Evolutionary conservation across 1,140 invertebrate species (phyloP).

Genomic region (Drosophila parvula): DNA sequence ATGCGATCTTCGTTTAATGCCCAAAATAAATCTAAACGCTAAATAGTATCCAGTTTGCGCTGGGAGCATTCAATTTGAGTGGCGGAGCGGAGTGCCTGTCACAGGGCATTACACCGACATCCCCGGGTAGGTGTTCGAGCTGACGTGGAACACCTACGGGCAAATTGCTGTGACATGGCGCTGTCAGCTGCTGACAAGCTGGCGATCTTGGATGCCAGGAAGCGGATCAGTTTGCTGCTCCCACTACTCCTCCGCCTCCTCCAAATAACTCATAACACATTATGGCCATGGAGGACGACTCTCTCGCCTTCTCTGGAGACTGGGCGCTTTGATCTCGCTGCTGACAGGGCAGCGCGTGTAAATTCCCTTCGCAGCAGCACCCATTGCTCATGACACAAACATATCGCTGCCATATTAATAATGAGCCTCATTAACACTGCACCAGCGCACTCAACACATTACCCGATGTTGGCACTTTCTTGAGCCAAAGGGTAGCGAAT

Average conservation of each 20-base stretch:
- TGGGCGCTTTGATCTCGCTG: conserved; percentile 68
- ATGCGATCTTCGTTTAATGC: conserved; percentile 76
- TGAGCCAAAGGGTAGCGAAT: background rate
- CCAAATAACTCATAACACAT: conserved; percentile 81
- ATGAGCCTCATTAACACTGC: conserved; percentile 80
- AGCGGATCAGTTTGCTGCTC: conserved; percentile 61
- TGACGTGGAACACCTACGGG: conserved; percentile 61
- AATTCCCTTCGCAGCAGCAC: conserved; percentile 56
- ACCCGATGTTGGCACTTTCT: conserved; percentile 43
- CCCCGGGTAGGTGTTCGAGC: conserved; percentile 31
- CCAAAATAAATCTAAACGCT: conserved; percentile 77
- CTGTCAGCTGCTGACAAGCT: conserved; percentile 82
- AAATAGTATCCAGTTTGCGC: conserved; percentile 64
- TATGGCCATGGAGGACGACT: conserved; percentile 65
- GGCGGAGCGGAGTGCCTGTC: conserved; percentile 42
- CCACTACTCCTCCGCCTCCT: conserved; percentile 5
- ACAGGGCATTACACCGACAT: conserved; percentile 59
- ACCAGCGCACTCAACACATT: conserved; percentile 66
- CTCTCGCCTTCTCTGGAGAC: conserved; percentile 20
- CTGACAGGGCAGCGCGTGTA: conserved; percentile 63
- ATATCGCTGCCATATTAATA: conserved; percentile 80
- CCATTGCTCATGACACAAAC: conserved; percentile 71
- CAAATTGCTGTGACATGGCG: conserved; percentile 81
- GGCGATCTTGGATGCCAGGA: conserved; percentile 56
- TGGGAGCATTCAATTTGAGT: conserved; percentile 73